A percentile compares a stretch with the other conserved stretches of the same genome.
These are phyloP conservation scores for Alexandromys fortis DNA, from an alignment of 2,113 vertebrate species.

Conservation along the genomic window DNA sequence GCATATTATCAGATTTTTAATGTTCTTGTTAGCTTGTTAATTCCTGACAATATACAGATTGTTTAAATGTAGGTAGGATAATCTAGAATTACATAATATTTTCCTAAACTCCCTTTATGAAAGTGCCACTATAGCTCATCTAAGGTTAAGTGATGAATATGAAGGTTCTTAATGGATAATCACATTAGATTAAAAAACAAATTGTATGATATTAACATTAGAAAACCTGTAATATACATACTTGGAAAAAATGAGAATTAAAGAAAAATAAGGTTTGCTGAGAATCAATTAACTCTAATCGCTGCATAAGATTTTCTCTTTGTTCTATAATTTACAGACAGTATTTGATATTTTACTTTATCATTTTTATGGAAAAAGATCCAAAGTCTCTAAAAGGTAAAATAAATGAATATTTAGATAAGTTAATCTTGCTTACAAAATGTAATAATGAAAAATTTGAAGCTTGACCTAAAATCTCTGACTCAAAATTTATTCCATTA, in stretches of 20 bases:
- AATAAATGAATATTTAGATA: not conserved
- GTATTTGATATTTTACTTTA: not conserved
- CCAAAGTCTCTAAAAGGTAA: not conserved
- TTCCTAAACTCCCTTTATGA: conserved; percentile 18
- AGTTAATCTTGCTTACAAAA: not conserved
- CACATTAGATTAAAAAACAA: not conserved
- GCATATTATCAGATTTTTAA: not conserved
- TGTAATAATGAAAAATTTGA: not conserved
- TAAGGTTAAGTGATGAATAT: not conserved
- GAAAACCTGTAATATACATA: not conserved
- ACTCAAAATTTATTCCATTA: not conserved
- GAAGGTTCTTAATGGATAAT: not conserved
- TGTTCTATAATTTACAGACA: not conserved
- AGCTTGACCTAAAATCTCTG: not conserved
- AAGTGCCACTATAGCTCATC: not conserved
- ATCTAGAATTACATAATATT: not conserved
- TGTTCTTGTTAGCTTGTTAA: not conserved
- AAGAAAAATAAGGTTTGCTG: not conserved
- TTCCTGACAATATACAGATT: conserved; percentile 3
- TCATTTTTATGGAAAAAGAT: not conserved
- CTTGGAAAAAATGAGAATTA: not conserved
- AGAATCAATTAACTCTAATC: not conserved
- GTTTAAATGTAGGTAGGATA: not conserved
- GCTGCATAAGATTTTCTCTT: not conserved
- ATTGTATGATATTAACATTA: not conserved